Evolutionary conservation across 1,140 invertebrate genomes (phyloP).

Genomic region (Tetragonula clypearis): DNA sequence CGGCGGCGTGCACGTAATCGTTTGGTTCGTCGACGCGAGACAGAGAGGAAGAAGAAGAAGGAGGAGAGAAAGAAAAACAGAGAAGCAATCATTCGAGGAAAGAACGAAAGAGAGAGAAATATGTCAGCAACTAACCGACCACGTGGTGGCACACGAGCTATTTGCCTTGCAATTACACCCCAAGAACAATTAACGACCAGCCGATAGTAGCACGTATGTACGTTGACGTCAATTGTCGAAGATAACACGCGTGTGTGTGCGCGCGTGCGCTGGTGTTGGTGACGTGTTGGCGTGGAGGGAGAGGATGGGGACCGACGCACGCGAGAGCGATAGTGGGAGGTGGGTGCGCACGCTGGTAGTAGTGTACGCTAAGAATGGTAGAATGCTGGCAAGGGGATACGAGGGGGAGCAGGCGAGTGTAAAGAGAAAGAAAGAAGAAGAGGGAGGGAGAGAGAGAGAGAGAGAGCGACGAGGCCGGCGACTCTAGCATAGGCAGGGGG

Average conservation of each 20-base stretch:
- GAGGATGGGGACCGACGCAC: background rate
- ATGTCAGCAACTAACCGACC: slow-evolving; percentile 10
- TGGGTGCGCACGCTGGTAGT: background rate
- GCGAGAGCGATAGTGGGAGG: slow-evolving; percentile 11
- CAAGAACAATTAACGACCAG: slow-evolving; percentile 66
- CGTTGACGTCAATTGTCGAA: slow-evolving; percentile 76
- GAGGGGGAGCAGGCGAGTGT: background rate
- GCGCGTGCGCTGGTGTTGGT: background rate
- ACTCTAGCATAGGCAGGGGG: slow-evolving; percentile 58
- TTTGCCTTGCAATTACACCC: slow-evolving; percentile 63
- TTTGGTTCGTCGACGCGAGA: background rate
- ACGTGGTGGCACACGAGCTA: slow-evolving; percentile 53
- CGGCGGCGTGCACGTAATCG: background rate
- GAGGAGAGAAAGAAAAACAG: background rate
- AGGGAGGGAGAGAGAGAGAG: slow-evolving; percentile 24
- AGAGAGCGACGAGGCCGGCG: slow-evolving; percentile 34
- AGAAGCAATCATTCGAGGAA: background rate
- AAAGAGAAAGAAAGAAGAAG: background rate
- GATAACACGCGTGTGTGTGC: slow-evolving; percentile 62
- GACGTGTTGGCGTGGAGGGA: background rate
- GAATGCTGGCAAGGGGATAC: slow-evolving; percentile 31
- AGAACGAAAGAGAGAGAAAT: background rate
- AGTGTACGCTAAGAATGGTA: slow-evolving; percentile 63
- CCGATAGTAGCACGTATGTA: slow-evolving; percentile 54
- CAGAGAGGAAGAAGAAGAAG: too few relatives aligned